A percentile compares a stretch with the other conserved stretches of the same genome.
Conservation (phyloP, 1,140 invertebrate genomes). For the Euglossa dilemma region DNA sequence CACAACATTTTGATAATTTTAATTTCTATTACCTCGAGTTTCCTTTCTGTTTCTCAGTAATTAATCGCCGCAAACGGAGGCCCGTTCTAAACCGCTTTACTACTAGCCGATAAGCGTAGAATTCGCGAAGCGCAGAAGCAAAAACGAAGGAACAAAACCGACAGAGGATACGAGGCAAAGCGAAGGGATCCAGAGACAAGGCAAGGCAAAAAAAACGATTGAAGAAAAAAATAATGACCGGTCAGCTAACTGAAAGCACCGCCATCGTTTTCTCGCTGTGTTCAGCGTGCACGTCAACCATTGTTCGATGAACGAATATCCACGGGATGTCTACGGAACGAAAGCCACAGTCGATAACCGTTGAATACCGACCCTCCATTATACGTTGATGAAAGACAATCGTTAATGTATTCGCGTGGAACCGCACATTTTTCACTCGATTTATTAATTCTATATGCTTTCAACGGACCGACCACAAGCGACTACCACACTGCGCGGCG, state of each 20-base stretch:
- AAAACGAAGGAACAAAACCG: neutral
- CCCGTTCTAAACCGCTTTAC: slow-evolving; percentile 58
- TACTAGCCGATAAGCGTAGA: slow-evolving; percentile 68
- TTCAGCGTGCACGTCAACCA: slow-evolving; percentile 31
- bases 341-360: slow-evolving; percentile 13
- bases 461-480: neutral
- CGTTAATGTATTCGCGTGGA: slow-evolving; percentile 17
- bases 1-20: too few relatives aligned
- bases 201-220: neutral
- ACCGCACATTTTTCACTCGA: slow-evolving; percentile 4
- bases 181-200: slow-evolving; percentile 1
- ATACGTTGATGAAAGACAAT: slow-evolving; percentile 48
- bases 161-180: neutral
- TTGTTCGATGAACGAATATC: neutral
- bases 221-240: slow-evolving; percentile 12
- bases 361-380: slow-evolving; percentile 4
- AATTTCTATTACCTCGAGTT: neutral
- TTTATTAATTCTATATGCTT: slow-evolving; percentile 20
- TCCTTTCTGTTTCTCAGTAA: neutral
- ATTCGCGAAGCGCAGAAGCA: slow-evolving; percentile 8
- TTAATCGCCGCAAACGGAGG: slow-evolving; percentile 48
- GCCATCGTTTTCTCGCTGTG: slow-evolving; percentile 43
- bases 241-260: slow-evolving; percentile 67
- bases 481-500: neutral
- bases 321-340: neutral